phyloP scores from a whole-genome alignment of 2,113 vertebrate species.

The Lagopus muta region DNA sequence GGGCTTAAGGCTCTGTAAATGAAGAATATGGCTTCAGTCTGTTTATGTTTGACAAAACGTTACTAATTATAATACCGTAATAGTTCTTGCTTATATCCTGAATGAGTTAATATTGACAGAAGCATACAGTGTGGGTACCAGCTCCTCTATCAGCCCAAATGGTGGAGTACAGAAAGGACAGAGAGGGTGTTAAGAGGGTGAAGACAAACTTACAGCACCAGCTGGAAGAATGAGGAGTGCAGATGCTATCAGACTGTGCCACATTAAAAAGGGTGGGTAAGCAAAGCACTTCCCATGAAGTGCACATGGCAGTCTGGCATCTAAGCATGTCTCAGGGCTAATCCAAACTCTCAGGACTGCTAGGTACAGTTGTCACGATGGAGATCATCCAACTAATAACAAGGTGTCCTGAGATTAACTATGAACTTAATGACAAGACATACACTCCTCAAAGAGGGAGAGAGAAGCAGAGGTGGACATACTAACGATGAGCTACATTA shows the following conservation, averaged over 20 bases:
- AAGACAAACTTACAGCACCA: not conserved
- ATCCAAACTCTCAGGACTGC: not conserved
- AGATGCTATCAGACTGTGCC: not conserved
- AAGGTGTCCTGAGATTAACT: slow-evolving; percentile 4
- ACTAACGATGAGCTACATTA: not conserved
- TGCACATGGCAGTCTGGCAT: not conserved
- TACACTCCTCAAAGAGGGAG: not conserved
- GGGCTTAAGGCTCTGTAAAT: not conserved
- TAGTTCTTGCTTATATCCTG: not conserved
- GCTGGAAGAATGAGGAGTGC: not conserved
- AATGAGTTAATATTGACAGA: not conserved
- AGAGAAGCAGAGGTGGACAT: not conserved
- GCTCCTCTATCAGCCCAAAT: not conserved
- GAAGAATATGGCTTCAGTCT: not conserved
- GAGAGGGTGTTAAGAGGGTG: not conserved
- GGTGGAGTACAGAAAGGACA: not conserved
- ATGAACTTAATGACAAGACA: not conserved
- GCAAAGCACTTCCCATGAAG: not conserved
- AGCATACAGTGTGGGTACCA: not conserved
- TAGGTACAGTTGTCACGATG: not conserved
- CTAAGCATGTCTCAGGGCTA: not conserved
- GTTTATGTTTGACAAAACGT: not conserved
- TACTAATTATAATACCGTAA: not conserved
- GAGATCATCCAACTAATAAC: slow-evolving; percentile 19
- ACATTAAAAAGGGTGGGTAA: not conserved